These are phyloP conservation scores for Chamaetylas fuelleborni DNA, from an alignment of 2,113 vertebrate genomes.

Conservation along the genomic window DNA sequence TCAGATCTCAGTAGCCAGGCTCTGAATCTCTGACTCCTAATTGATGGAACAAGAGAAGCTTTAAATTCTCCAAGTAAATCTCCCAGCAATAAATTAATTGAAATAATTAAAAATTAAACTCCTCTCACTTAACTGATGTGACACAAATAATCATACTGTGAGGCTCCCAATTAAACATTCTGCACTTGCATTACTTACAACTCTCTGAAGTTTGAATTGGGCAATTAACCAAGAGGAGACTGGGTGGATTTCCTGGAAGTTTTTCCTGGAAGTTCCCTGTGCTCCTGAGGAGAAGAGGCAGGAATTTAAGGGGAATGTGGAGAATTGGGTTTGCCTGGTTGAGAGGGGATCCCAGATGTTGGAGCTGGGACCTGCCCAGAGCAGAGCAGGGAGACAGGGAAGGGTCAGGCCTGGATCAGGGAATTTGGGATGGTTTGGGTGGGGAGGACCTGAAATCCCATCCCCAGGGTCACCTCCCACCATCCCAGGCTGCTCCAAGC, in stretches of 20 bases:
- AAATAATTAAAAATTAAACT: slow-evolving; percentile 77
- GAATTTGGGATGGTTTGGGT: too few relatives aligned
- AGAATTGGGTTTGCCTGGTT: too few relatives aligned
- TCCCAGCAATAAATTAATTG: slow-evolving; percentile 76
- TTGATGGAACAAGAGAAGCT: slow-evolving; percentile 47
- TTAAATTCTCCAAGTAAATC: slow-evolving; percentile 71
- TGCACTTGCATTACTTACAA: slow-evolving; percentile 68
- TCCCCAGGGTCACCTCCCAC: too few relatives aligned
- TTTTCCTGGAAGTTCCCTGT: too few relatives aligned
- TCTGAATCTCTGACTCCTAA: slow-evolving; percentile 61
- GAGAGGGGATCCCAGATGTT: too few relatives aligned
- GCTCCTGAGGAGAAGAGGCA: neutral
- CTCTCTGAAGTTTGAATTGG: slow-evolving; percentile 72
- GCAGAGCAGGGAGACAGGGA: too few relatives aligned
- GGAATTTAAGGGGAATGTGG: neutral
- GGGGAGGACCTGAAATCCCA: too few relatives aligned
- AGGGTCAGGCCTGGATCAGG: too few relatives aligned
- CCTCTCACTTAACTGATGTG: slow-evolving; percentile 63
- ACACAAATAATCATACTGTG: slow-evolving; percentile 70
- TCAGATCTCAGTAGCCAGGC: slow-evolving; percentile 8
- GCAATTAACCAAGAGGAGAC: slow-evolving; percentile 64
- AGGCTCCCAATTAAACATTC: slow-evolving; percentile 71
- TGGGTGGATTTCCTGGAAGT: neutral
- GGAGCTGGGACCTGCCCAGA: too few relatives aligned
- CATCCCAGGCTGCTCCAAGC: too few relatives aligned